These are phyloP conservation scores for Cynoglossus semilaevis DNA, from an alignment of 2,113 vertebrate genomes.

Conservation along the genomic window DNA sequence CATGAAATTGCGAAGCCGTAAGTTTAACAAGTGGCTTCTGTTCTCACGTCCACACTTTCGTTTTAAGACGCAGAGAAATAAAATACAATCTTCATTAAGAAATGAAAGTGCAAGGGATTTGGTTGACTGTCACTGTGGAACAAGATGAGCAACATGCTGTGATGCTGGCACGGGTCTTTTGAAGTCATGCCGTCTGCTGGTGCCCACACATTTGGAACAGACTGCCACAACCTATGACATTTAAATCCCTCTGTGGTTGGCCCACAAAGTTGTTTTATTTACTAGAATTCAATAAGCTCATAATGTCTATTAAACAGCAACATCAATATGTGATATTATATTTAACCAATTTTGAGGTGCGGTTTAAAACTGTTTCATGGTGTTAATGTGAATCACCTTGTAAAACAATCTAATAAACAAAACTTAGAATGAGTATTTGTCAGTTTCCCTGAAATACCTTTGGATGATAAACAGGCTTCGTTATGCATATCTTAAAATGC, in stretches of 20 bases:
- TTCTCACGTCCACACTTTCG: constrained; percentile 1
- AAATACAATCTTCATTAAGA: constrained; percentile 1
- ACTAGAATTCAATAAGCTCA: constrained; percentile 24
- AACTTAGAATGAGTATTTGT: too few relatives aligned
- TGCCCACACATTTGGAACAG: constrained; percentile 24
- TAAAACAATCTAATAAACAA: too few relatives aligned
- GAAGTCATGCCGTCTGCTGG: constrained; percentile 11
- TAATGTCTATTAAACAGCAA: not conserved
- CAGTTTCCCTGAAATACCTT: too few relatives aligned
- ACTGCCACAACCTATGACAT: constrained; percentile 9
- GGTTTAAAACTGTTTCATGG: too few relatives aligned
- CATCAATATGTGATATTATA: too few relatives aligned
- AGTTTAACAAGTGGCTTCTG: constrained; percentile 15
- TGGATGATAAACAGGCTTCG: too few relatives aligned
- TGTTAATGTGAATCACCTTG: too few relatives aligned
- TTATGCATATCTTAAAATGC: too few relatives aligned
- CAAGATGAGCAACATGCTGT: not conserved
- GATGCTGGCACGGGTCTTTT: constrained; percentile 8
- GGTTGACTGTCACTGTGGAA: constrained; percentile 8
- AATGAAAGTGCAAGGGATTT: constrained; percentile 5
- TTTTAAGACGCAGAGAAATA: not conserved
- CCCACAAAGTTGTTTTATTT: not conserved
- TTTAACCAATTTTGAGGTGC: too few relatives aligned
- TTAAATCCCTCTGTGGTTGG: constrained; percentile 37
- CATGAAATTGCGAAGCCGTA: constrained; percentile 2